Evolutionary conservation across 1,140 invertebrate species (phyloP), one percentile per base, ranked within the genome.

Genomic region (Caenorhabditis remanei): DNA sequence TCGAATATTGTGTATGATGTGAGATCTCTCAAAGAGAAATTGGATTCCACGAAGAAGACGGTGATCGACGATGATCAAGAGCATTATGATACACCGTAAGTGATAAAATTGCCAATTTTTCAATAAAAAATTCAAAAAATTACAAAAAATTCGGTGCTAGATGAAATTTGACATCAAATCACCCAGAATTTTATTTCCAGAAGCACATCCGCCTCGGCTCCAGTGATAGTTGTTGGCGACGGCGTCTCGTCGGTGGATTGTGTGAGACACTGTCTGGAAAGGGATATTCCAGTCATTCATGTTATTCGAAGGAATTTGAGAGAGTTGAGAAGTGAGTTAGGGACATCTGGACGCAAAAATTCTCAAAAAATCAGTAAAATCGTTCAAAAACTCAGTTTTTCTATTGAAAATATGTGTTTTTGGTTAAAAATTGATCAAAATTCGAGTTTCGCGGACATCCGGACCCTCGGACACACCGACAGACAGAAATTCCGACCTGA

Each of bases 161-260:
- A n/a, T 21, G 56, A 58, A 58, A 21, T 58, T 58, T 58, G 19
- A 58, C 13, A 19, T 21, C 0, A 19, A 19, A 19, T 58, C 56
- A 16, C 6, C 56, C 56, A 58, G n/a, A 58, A 58, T 16, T 58
- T 21, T 58, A 19, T n/a, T 63, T 63, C 16, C 71, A 48, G 85
- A 53, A 43, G 32, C 67, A 86, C 71, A 6, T 79, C 71, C 46
- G 24, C 71, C 6, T 58, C 53, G 5, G 19, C 40, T 2, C 40
- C 50, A 19, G 90, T 91, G 3, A 82, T 91, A 5, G 89, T 91
- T 14, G 89, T 91, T 40, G 91, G 91, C 2, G 91, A 92, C 75
- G 91, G 91, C 84, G 92, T 92, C 56, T 88, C 87, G 32, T 92
- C 91, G 2, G 91, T 92, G 1, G 91, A 92, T 84, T 88, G 89